Base-by-base conservation (phyloP, 2,113 vertebrate species). In the Boleophthalmus pectinirostris region DNA sequence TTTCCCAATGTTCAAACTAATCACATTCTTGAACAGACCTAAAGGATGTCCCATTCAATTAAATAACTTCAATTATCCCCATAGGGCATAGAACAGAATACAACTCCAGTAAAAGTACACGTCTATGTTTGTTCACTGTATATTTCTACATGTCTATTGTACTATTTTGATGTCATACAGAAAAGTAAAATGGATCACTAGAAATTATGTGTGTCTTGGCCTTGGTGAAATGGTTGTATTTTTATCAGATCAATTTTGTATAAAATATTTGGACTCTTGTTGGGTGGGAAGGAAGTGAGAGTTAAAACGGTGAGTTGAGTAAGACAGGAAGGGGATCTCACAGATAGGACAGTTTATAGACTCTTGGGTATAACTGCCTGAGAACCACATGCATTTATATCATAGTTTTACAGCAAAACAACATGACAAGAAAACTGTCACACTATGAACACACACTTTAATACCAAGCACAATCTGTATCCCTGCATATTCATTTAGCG, bases 251-350 rank as follows among this genome's bases (percentile, higher is more conserved):
- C 6, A 38, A 51, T 51, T 51, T 51, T 12, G n/a, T 20, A 23
- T 20, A 11, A 56, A 21, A 56, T 21, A 20, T n/a, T 56, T 56
- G 1, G 9, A 10, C 5, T 56, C 53, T n/a, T 1, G 8, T 23
- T 21, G 53, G 18, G n/a, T 56, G 18, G 20, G n/a, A 43, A 43
- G 38, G 38, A 43, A 56, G n/a, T 56, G 10, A 21, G 57, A 60
- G 57, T 29, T 60, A 60, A 60, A 60, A 58, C 5, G 14, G 56
- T 60, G 57, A 9, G 53, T 21, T 60, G 57, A 3, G 13, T 60
- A 1, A 60, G 23, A 60, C 57, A 60, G 57, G 57, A 60, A 60
- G 57, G 57, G 57, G 24, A 60, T 60, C 57, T 29, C 57, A 15
- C 24, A 58, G 57, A 58, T 25, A 15, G 57, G 25, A 23, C 23